These are phyloP conservation scores for Gibbula magus DNA, from an alignment of 2,888 invertebrate genomes.

Conservation along the genomic window DNA sequence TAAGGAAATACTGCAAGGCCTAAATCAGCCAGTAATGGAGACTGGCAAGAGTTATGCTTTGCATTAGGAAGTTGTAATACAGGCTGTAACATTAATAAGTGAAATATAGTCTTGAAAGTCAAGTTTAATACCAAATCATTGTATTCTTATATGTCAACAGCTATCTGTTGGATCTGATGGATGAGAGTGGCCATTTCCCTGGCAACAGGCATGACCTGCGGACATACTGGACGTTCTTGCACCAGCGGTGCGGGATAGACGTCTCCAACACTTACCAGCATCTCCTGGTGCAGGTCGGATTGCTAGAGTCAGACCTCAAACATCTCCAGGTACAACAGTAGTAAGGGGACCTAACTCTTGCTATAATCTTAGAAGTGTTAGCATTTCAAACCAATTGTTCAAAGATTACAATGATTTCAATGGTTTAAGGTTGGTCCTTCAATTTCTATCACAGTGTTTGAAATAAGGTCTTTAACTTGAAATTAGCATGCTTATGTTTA, in stretches of 20 bases:
- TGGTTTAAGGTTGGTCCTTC: too few relatives aligned
- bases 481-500: too few relatives aligned
- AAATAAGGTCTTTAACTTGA: too few relatives aligned
- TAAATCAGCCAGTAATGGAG: too few relatives aligned
- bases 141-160: conserved; percentile 25
- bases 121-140: background rate
- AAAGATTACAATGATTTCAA: too few relatives aligned
- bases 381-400: too few relatives aligned
- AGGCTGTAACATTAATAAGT: background rate
- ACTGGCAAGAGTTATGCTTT: too few relatives aligned
- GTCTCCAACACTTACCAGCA: conserved; percentile 49
- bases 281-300: conserved; percentile 47
- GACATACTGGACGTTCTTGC: conserved; percentile 52
- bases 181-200: conserved; percentile 48
- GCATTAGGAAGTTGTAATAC: background rate
- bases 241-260: conserved; percentile 42
- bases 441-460: too few relatives aligned
- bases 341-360: too few relatives aligned
- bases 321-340: background rate
- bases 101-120: background rate
- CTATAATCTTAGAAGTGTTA: too few relatives aligned
- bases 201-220: conserved; percentile 52
- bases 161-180: conserved; percentile 51
- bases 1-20: too few relatives aligned
- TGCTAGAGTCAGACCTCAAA: conserved; percentile 28